Base-by-base conservation (phyloP, 2,888 invertebrate genomes). In the Volucella bombylans region DNA sequence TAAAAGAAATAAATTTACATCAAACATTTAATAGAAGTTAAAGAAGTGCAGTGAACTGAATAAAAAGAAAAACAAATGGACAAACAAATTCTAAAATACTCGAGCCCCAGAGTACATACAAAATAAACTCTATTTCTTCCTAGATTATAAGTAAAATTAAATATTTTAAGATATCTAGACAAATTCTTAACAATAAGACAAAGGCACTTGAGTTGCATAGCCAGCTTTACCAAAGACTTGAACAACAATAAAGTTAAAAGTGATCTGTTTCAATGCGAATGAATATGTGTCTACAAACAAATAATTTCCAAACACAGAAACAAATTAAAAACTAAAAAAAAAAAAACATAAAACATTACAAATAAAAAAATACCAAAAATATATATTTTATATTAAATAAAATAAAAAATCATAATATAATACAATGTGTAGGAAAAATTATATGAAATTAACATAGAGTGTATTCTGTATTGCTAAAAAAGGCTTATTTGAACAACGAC, bases 371-470 rank as follows among this genome's bases (percentile, higher is more conserved):
- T 55, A 52, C 50, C 62, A 80, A 78, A 50, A 69, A 57, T 69
- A 77, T 50, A 41, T 74, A 67, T 81, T 67, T 76, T 82, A 68
- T 71, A 59, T 72, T 68, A 74, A 71, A 74, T 77, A 67, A 65
- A 68, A 72, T 61, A 59, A 76, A 52, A 67, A 52, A 38, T 72
- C 23, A 54, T 23, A 67, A 59, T 74, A 72, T 69, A 67, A 83
- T 72, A 79, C 76, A 82, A 49, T 67, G 61, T 52, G 67, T 74
- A 67, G 62, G 67, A 72, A 82, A 73, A 57, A 65, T 23, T 31
- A 72, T n/a, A 61, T 23, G 52, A 14, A 74, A 50, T 62, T 50
- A 69, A 54, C 62, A 43, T 62, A 72, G 72, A 73, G 41, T 59
- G 54, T 77, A 61, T 54, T 68, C 61, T 12, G 49, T 43, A 65